These are phyloP conservation scores for Brachionus manjavacas DNA, from an alignment of 1,140 invertebrate genomes.

Conservation along the genomic window DNA sequence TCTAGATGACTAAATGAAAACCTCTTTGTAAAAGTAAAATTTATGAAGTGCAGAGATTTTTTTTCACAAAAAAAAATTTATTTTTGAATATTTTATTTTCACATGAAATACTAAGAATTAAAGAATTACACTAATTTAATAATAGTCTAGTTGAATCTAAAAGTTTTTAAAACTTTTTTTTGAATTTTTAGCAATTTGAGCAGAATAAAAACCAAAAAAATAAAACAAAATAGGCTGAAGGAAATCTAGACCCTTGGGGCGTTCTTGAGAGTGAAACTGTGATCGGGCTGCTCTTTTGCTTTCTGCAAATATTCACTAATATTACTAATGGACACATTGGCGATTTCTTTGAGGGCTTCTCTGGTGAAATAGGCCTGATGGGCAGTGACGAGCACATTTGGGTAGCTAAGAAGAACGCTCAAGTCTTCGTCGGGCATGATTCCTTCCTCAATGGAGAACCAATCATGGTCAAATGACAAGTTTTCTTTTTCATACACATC, in stretches of 20 bases:
- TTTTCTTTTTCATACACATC: slow-evolving; percentile 42
- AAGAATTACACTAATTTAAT: background rate
- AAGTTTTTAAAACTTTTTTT: background rate
- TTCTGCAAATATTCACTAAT: slow-evolving; percentile 24
- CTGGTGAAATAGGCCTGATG: slow-evolving; percentile 38
- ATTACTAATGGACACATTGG: background rate
- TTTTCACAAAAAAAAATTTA: background rate
- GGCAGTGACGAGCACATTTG: slow-evolving; percentile 24
- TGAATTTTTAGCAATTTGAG: background rate
- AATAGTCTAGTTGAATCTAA: background rate
- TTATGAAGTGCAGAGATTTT: background rate
- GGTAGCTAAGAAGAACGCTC: background rate
- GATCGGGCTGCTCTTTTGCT: background rate
- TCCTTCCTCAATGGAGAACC: background rate
- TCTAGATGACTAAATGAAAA: no score
- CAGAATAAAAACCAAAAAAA: background rate
- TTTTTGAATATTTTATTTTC: background rate
- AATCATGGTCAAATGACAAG: slow-evolving; percentile 1
- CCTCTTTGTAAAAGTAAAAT: no score
- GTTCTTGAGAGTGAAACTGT: slow-evolving; percentile 12
- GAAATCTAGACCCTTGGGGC: background rate
- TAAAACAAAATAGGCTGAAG: background rate
- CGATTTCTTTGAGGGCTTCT: slow-evolving; percentile 37
- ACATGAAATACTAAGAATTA: background rate
- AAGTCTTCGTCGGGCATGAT: slow-evolving; percentile 4